phyloP scores from a whole-genome alignment of 2,113 vertebrate genomes.

The Myiozetetes cayanensis region DNA sequence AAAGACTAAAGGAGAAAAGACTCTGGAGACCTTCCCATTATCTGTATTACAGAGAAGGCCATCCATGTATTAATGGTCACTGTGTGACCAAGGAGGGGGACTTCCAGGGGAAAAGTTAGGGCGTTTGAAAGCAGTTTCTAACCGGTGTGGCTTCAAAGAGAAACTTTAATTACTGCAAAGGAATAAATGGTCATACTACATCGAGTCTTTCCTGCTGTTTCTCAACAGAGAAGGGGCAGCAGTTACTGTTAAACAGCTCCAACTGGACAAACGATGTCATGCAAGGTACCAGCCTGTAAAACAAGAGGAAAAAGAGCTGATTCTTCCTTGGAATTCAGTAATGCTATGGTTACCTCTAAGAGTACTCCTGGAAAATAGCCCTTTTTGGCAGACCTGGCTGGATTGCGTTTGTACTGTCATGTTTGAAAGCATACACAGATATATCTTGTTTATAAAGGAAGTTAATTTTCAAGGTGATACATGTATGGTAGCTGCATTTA shows the following conservation, averaged over 20 bases:
- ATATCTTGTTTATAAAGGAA: background rate
- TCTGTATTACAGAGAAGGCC: background rate
- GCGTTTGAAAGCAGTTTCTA: background rate
- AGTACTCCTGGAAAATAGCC: background rate
- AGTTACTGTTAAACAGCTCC: conserved; percentile 48
- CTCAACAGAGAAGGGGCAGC: background rate
- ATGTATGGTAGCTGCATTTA: background rate
- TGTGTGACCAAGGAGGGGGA: background rate
- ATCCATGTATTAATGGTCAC: background rate
- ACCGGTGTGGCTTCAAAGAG: background rate
- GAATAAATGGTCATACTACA: background rate
- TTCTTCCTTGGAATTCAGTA: background rate
- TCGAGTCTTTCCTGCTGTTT: background rate
- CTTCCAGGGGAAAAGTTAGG: background rate
- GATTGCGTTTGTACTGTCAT: background rate
- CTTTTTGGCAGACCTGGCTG: background rate
- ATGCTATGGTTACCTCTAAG: background rate
- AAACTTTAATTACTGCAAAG: background rate
- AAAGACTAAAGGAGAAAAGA: background rate
- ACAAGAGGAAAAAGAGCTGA: background rate
- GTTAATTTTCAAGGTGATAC: background rate
- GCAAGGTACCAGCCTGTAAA: conserved; percentile 70
- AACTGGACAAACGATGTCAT: conserved; percentile 61
- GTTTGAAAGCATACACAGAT: background rate
- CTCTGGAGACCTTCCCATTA: fast-evolving